Conservation (phyloP, 2,113 vertebrate species). For the Embiotoca jacksoni region DNA sequence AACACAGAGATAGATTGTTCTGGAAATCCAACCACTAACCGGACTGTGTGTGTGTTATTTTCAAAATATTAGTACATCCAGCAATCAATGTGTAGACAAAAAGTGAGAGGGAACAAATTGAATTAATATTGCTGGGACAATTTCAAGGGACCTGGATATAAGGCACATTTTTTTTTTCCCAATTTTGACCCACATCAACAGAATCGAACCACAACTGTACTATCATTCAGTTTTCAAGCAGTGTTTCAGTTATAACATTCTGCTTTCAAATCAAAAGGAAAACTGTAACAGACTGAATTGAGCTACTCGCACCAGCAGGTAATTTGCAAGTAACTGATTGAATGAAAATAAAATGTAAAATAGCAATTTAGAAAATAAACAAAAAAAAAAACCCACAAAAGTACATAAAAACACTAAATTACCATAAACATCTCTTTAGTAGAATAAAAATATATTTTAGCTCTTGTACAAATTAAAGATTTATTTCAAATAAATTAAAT, state of each 20-base stretch:
- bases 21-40: constrained; percentile 36
- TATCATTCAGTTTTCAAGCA: constrained; percentile 17
- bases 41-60: constrained; percentile 29
- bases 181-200: constrained; percentile 42
- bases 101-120: constrained; percentile 32
- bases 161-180: constrained; percentile 76
- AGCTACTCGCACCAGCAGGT: constrained; percentile 26
- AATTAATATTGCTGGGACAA: constrained; percentile 41
- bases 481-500: constrained; percentile 88
- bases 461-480: constrained; percentile 86
- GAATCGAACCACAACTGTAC: constrained; percentile 18
- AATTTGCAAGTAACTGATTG: constrained; percentile 33
- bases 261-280: constrained; percentile 40
- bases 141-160: constrained; percentile 66
- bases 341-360: constrained; percentile 52
- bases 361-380: constrained; percentile 66
- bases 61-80: constrained; percentile 51
- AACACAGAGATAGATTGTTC: constrained; percentile 16
- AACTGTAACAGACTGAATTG: constrained; percentile 5
- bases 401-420: constrained; percentile 68
- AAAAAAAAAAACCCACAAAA: constrained; percentile 56
- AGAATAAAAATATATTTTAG: constrained; percentile 84
- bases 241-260: constrained; percentile 6
- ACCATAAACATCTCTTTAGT: constrained; percentile 76
- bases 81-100: constrained; percentile 41